Percentiles rank a stretch among this genome's conserved stretches.
These are phyloP conservation scores for Dichetophora obliterata DNA, from an alignment of 2,888 invertebrate species.

Conservation along the genomic window DNA sequence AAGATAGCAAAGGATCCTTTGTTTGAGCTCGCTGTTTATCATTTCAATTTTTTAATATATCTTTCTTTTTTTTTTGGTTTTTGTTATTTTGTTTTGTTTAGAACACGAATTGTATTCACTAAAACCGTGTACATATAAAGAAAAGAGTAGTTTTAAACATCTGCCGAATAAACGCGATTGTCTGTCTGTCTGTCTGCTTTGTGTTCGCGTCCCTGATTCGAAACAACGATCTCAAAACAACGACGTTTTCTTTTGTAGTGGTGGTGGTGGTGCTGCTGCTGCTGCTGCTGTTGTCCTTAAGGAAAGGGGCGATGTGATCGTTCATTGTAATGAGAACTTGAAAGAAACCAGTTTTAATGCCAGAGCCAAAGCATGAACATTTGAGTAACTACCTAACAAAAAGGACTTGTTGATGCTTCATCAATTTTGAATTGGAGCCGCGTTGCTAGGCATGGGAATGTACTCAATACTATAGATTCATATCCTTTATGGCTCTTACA, in stretches of 20 bases:
- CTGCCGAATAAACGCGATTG: conserved; percentile 25
- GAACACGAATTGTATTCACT: not conserved
- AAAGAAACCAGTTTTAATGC: conserved; percentile 3
- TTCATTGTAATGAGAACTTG: not conserved
- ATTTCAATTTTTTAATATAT: not conserved
- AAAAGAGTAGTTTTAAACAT: conserved; percentile 7
- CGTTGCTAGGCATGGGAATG: not conserved
- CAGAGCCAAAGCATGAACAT: not conserved
- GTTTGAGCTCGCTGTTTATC: not conserved
- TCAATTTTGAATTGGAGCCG: conserved; percentile 9
- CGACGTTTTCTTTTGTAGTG: conserved; percentile 2
- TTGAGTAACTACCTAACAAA: not conserved
- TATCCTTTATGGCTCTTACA: not conserved
- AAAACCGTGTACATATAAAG: not conserved
- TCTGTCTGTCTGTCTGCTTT: conserved; percentile 7
- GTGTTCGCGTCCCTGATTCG: conserved; percentile 1
- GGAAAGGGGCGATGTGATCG: not conserved
- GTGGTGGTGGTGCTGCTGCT: too few species aligned
- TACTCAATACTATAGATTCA: too few species aligned
- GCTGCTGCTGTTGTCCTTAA: not conserved
- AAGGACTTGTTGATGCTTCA: conserved; percentile 17
- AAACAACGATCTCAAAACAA: not conserved
- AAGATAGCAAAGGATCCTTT: not conserved
- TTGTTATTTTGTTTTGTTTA: not conserved
- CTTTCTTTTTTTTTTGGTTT: not conserved